phyloP scores from a whole-genome alignment of 2,113 vertebrate species.

The Anser brachyrhynchus region DNA sequence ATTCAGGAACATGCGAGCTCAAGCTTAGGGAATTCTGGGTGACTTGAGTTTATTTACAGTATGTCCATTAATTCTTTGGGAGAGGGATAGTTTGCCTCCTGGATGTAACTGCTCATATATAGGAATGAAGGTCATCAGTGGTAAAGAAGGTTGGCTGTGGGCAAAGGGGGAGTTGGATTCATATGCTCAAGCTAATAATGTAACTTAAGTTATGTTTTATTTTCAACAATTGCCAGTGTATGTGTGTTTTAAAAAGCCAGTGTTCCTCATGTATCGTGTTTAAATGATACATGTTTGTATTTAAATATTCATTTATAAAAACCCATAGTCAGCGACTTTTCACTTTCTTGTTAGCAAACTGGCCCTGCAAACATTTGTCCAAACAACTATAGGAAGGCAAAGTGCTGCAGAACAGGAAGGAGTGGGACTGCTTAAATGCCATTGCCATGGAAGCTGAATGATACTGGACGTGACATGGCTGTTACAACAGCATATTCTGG shows the following conservation, averaged over 20 bases:
- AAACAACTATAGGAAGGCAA: background rate
- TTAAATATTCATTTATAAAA: background rate
- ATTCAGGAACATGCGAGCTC: background rate
- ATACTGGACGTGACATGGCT: background rate
- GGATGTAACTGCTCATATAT: background rate
- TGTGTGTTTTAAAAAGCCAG: background rate
- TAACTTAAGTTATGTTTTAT: background rate
- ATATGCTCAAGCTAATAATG: background rate
- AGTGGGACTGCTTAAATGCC: background rate
- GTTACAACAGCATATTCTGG: background rate
- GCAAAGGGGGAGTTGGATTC: background rate
- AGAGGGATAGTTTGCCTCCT: background rate
- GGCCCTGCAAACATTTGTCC: background rate
- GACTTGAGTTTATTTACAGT: background rate
- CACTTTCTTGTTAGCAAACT: background rate
- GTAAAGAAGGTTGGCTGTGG: background rate
- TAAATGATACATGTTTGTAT: background rate
- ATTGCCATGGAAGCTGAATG: slow-evolving; percentile 13
- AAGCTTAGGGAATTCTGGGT: background rate
- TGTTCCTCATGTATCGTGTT: background rate
- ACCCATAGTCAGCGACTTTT: background rate
- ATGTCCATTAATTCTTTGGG: background rate
- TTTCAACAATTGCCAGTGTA: background rate
- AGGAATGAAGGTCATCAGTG: background rate
- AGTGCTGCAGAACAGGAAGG: background rate